A percentile compares a stretch with the other conserved stretches of the same genome.
These are phyloP conservation scores for Porites cylindrica DNA, from an alignment of 92 coral and sea anemone species.

Conservation along the genomic window DNA sequence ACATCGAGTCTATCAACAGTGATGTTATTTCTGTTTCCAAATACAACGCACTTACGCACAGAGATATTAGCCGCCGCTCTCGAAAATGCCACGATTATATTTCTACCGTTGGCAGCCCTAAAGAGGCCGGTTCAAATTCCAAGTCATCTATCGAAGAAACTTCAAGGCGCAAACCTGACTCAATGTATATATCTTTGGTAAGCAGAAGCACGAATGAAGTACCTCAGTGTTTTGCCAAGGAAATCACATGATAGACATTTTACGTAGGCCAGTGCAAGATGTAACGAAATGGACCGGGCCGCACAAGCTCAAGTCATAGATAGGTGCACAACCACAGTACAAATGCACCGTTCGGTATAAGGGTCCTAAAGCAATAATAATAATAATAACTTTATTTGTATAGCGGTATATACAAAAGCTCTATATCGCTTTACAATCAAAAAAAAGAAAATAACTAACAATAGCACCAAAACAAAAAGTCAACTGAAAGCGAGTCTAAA, in stretches of 20 bases:
- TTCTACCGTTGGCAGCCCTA: not conserved
- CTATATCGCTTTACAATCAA: too few species aligned
- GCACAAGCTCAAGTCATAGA: not conserved
- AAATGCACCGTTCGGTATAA: not conserved
- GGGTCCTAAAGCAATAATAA: too few species aligned
- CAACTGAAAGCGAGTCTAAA: too few species aligned
- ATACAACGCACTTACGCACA: not conserved
- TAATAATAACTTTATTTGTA: too few species aligned
- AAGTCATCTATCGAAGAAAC: not conserved
- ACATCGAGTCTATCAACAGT: not conserved
- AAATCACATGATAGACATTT: too few species aligned
- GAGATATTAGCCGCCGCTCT: not conserved
- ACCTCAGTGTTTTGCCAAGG: not conserved
- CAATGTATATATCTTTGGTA: constrained; percentile 27
- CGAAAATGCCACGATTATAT: not conserved
- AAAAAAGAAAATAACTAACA: too few species aligned
- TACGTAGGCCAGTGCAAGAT: not conserved
- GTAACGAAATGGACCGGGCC: not conserved
- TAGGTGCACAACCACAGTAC: not conserved
- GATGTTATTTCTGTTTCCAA: not conserved
- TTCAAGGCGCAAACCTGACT: constrained; percentile 25
- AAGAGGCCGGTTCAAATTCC: not conserved
- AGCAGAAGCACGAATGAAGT: not conserved
- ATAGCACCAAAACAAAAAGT: too few species aligned
- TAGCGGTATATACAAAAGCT: too few species aligned